Conservation (phyloP, 2,113 vertebrate genomes). For the Egretta garzetta region DNA sequence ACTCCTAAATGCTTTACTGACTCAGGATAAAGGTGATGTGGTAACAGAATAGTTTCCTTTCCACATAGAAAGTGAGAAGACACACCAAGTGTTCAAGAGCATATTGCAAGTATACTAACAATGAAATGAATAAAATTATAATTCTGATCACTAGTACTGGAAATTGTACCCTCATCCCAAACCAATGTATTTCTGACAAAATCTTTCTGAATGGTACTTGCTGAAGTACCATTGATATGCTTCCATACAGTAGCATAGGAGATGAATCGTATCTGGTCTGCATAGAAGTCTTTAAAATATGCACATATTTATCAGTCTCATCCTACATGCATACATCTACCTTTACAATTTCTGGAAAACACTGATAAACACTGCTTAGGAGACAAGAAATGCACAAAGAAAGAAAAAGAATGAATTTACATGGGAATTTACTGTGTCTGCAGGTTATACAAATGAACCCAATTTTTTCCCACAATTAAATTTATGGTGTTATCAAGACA, state of each 20-base stretch:
- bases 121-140: background rate
- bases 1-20: background rate
- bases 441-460: conserved; percentile 40
- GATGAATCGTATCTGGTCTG: conserved; percentile 15
- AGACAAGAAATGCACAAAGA: conserved; percentile 38
- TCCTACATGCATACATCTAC: conserved; percentile 50
- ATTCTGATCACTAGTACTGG: background rate
- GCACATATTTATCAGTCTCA: conserved; percentile 41
- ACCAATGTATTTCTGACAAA: background rate
- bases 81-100: background rate
- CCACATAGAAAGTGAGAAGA: background rate
- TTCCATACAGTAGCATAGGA: background rate
- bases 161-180: background rate
- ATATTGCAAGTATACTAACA: background rate
- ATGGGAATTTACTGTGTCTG: conserved; percentile 58
- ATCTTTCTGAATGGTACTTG: background rate
- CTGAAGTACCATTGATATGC: background rate
- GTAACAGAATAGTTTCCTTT: background rate
- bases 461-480: conserved; percentile 74
- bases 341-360: conserved; percentile 55
- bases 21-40: background rate
- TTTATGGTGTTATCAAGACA: conserved; percentile 69
- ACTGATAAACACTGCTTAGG: conserved; percentile 33
- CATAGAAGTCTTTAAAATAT: conserved; percentile 38
- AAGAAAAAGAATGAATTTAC: conserved; percentile 61